A percentile compares a stretch with the other conserved stretches of the same genome.
Conservation (phyloP, 2,113 vertebrate species). For the Candoia aspera region DNA sequence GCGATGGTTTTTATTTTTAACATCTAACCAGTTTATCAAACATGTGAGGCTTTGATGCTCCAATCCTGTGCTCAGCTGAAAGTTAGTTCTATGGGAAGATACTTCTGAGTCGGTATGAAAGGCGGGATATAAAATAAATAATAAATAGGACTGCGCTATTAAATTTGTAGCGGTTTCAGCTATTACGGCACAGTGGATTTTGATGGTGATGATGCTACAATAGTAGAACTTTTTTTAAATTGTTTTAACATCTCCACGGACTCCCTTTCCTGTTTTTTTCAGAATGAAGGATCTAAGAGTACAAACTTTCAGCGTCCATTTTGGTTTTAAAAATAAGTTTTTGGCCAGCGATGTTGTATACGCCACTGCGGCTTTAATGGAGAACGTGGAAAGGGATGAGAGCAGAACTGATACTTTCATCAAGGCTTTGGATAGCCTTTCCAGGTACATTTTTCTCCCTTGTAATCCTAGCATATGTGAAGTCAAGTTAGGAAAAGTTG, state of each 20-base stretch:
- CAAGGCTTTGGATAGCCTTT: slow-evolving; percentile 92
- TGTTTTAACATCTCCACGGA: background rate
- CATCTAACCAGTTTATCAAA: too few species aligned
- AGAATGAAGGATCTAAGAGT: slow-evolving; percentile 96
- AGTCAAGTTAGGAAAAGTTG: background rate
- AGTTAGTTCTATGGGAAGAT: background rate
- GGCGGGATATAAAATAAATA: too few species aligned
- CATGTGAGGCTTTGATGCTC: too few species aligned
- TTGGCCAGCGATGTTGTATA: slow-evolving; percentile 93
- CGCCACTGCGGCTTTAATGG: slow-evolving; percentile 85
- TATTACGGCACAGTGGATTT: background rate
- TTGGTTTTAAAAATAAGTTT: slow-evolving; percentile 97
- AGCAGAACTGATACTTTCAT: slow-evolving; percentile 86
- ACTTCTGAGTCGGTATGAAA: too few species aligned
- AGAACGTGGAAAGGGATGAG: slow-evolving; percentile 85
- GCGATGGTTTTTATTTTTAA: too few species aligned
- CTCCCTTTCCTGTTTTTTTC: slow-evolving; percentile 27
- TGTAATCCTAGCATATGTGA: background rate
- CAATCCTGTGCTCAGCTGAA: background rate
- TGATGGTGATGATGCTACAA: background rate
- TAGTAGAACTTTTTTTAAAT: background rate
- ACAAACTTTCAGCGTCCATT: slow-evolving; percentile 94
- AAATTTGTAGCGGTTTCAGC: too few species aligned
- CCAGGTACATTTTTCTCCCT: slow-evolving; percentile 70
- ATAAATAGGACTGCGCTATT: too few species aligned